Percentiles rank a stretch among this genome's conserved stretches.
Conservation (phyloP, 2,113 vertebrate species). For the Protobothrops flavoviridis region DNA sequence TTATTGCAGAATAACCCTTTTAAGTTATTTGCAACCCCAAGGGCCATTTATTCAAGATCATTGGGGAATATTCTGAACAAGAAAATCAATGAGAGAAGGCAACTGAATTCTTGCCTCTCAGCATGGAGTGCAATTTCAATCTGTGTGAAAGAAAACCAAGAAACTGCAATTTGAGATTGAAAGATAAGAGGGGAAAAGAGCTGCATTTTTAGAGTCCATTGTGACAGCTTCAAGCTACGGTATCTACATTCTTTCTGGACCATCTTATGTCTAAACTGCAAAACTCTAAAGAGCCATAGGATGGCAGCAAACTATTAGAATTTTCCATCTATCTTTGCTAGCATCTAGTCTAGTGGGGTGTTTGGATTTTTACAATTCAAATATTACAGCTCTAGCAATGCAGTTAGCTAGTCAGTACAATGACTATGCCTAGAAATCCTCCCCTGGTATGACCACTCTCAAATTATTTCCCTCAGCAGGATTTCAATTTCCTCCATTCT, state of each 20-base stretch:
- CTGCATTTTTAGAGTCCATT: not conserved
- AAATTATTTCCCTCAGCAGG: not conserved
- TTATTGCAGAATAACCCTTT: not conserved
- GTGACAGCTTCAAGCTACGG: not conserved
- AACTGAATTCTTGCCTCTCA: not conserved
- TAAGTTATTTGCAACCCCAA: not conserved
- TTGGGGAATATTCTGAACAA: not conserved
- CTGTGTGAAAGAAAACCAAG: not conserved
- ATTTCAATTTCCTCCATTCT: not conserved
- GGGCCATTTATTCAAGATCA: not conserved
- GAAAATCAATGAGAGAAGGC: not conserved
- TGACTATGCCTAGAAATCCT: not conserved
- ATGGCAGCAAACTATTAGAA: not conserved
- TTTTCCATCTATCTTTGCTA: not conserved
- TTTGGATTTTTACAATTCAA: not conserved
- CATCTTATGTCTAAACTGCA: not conserved
- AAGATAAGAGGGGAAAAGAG: not conserved
- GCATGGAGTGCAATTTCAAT: not conserved
- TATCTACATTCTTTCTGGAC: not conserved
- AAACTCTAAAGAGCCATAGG: not conserved
- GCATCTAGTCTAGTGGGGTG: not conserved
- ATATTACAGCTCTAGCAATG: not conserved
- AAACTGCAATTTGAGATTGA: not conserved
- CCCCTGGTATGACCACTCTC: not conserved
- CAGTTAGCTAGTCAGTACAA: not conserved